Conservation (phyloP, 92 coral and sea anemone genomes). For the Nematostella vectensis region DNA sequence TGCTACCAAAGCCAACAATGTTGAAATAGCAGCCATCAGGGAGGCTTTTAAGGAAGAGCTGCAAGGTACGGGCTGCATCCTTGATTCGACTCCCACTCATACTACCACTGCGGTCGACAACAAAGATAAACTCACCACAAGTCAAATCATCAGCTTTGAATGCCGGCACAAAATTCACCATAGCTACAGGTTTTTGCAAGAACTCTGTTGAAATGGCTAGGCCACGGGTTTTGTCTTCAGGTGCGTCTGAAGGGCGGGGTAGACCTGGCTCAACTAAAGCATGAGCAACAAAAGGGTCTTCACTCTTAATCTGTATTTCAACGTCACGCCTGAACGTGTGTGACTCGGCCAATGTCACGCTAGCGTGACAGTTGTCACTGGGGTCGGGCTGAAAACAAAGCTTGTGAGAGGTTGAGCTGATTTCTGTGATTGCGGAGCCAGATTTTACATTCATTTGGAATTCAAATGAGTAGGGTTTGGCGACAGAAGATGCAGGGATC, state of each 20-base stretch:
- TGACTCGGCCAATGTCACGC: conserved; percentile 32
- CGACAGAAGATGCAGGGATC: conserved; percentile 3
- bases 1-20: conserved; percentile 83
- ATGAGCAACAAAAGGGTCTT: conserved; percentile 44
- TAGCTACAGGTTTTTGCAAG: conserved; percentile 53
- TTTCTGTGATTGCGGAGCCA: conserved; percentile 47
- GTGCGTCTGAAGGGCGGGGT: not conserved
- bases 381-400: conserved; percentile 32
- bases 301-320: conserved; percentile 33
- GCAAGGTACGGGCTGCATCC: conserved; percentile 64
- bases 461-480: conserved; percentile 30
- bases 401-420: conserved; percentile 57
- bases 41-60: conserved; percentile 69
- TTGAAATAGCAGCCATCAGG: conserved; percentile 80
- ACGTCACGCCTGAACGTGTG: conserved; percentile 46
- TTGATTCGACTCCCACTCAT: conserved; percentile 48
- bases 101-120: conserved; percentile 88
- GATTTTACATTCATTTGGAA: conserved; percentile 57
- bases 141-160: conserved; percentile 44
- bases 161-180: conserved; percentile 72
- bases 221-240: conserved; percentile 20
- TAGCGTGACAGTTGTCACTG: conserved; percentile 29
- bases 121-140: conserved; percentile 73
- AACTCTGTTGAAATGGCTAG: conserved; percentile 36
- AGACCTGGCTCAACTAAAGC: conserved; percentile 60